phyloP scores from a whole-genome alignment of 2,888 invertebrate species.

The Ormia ochracea region DNA sequence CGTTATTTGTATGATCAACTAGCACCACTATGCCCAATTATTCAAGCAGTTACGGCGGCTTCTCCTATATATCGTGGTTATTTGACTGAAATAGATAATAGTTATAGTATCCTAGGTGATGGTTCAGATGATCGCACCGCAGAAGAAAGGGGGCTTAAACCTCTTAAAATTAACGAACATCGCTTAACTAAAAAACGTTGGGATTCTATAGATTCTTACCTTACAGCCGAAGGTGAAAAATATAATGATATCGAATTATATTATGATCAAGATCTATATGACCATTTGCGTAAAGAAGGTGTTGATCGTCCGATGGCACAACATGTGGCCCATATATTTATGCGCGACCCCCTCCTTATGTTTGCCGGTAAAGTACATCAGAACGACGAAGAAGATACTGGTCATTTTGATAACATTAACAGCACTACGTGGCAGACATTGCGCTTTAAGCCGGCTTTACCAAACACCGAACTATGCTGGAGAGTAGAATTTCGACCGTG shows the following conservation, averaged over 20 bases:
- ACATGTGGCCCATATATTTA: slow-evolving; percentile 98
- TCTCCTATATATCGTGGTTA: slow-evolving; percentile 96
- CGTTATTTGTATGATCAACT: slow-evolving; percentile 97
- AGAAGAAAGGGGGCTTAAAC: slow-evolving; percentile 90
- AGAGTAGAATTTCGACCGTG: slow-evolving; percentile 99
- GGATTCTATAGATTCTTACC: slow-evolving; percentile 97
- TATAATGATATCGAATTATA: slow-evolving; percentile 96
- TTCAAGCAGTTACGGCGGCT: slow-evolving; percentile 97
- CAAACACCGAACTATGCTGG: slow-evolving; percentile 98
- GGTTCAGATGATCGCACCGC: slow-evolving; percentile 95
- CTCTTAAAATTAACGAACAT: slow-evolving; percentile 85
- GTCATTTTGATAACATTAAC: slow-evolving; percentile 99
- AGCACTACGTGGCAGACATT: slow-evolving; percentile 99
- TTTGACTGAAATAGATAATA: slow-evolving; percentile 83
- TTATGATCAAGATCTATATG: slow-evolving; percentile 89
- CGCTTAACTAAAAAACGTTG: slow-evolving; percentile 95
- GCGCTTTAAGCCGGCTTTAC: slow-evolving; percentile 99
- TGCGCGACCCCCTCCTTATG: slow-evolving; percentile 95
- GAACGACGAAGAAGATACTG: slow-evolving; percentile 93
- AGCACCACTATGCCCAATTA: slow-evolving; percentile 96
- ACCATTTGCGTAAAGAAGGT: slow-evolving; percentile 88
- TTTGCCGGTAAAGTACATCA: slow-evolving; percentile 97
- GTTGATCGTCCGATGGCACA: slow-evolving; percentile 95
- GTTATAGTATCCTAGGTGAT: slow-evolving; percentile 29
- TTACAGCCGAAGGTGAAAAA: slow-evolving; percentile 90